phyloP scores from a whole-genome alignment of 2,797 vertebrate species.

The Eulemur mongoz region DNA sequence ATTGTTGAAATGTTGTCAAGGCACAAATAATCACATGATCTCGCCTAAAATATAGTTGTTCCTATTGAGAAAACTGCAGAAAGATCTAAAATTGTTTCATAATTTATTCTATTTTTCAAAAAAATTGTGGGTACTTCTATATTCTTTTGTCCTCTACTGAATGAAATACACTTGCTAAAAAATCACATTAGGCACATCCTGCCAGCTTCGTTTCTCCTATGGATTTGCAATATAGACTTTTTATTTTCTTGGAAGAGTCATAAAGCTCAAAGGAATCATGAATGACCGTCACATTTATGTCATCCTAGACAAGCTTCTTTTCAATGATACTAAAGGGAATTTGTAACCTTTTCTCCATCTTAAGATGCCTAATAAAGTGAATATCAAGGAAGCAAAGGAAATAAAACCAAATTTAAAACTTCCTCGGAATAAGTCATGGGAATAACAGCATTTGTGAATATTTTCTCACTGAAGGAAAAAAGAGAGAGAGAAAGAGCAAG shows the following conservation, averaged over 20 bases:
- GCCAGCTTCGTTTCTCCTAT: constrained; percentile 26
- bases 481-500: not conserved
- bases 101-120: constrained; percentile 26
- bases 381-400: constrained; percentile 75
- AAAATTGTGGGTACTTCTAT: not conserved
- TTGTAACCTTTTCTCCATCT: constrained; percentile 75
- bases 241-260: constrained; percentile 67
- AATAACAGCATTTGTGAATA: constrained; percentile 64
- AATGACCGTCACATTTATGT: constrained; percentile 74
- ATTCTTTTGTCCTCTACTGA: constrained; percentile 42
- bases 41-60: constrained; percentile 30
- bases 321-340: constrained; percentile 71
- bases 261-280: constrained; percentile 73
- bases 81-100: constrained; percentile 30
- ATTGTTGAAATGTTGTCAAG: constrained; percentile 50
- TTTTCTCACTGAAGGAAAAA: constrained; percentile 62
- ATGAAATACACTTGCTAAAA: constrained; percentile 59
- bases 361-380: constrained; percentile 73
- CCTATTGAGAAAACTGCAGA: constrained; percentile 43
- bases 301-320: constrained; percentile 64
- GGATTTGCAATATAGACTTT: constrained; percentile 60
- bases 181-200: constrained; percentile 32
- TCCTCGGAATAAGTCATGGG: constrained; percentile 67
- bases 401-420: constrained; percentile 79
- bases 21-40: constrained; percentile 37